phyloP scores from a whole-genome alignment of 2,797 vertebrate species.

The Gorsachius magnificus region DNA sequence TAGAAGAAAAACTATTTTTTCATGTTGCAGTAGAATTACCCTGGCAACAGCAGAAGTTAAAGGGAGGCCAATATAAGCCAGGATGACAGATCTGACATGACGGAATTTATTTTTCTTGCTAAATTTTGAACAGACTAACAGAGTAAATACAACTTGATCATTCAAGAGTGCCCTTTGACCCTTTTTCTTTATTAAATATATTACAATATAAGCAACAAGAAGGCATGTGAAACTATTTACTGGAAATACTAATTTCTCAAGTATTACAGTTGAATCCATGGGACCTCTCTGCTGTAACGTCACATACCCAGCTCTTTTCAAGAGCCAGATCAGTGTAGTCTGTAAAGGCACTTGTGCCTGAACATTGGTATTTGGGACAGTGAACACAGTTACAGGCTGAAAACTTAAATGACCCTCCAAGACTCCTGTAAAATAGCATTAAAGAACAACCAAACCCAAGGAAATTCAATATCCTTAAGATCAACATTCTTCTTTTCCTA shows the following conservation, averaged over 20 bases:
- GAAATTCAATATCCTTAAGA: background rate
- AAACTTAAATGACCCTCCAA: background rate
- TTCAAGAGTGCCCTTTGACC: background rate
- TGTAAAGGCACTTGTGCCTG: background rate
- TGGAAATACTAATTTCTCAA: background rate
- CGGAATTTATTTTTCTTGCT: background rate
- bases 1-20: background rate
- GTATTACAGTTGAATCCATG: background rate
- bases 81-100: background rate
- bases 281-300: background rate
- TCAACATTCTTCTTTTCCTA: background rate
- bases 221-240: background rate
- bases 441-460: background rate
- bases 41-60: background rate
- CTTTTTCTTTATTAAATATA: background rate
- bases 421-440: background rate
- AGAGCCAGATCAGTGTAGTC: background rate
- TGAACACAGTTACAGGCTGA: background rate
- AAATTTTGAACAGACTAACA: background rate
- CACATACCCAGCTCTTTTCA: background rate
- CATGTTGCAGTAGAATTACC: background rate
- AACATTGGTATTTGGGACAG: background rate
- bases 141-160: background rate
- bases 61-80: background rate
- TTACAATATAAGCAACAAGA: background rate